Conservation (phyloP, 2,113 vertebrate genomes). For the Ictidomys tridecemlineatus region DNA sequence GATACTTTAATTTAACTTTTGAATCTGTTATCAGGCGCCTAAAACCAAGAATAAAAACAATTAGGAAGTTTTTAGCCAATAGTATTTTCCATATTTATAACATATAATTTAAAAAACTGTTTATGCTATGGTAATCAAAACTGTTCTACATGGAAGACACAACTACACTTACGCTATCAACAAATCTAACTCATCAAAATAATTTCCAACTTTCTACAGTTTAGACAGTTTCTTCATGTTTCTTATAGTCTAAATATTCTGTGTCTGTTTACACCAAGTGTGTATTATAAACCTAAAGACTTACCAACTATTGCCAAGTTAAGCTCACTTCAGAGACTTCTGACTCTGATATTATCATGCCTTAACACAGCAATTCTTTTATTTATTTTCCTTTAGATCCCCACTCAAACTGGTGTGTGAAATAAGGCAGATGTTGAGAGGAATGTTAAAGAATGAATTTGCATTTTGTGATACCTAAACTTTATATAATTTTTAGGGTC, state of each 20-base stretch:
- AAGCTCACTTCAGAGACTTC: neutral
- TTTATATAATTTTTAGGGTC: neutral
- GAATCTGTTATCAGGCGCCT: slow-evolving; percentile 99
- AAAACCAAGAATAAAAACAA: slow-evolving; percentile 82
- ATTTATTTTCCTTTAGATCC: neutral
- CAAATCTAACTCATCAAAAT: slow-evolving; percentile 17
- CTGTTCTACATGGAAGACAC: neutral
- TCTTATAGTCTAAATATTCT: slow-evolving; percentile 17
- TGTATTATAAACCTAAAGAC: neutral
- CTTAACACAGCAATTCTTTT: neutral
- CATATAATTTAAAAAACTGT: slow-evolving; percentile 38
- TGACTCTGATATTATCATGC: neutral
- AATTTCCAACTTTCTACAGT: slow-evolving; percentile 29
- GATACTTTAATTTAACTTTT: slow-evolving; percentile 99
- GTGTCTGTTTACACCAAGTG: neutral
- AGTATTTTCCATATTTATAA: slow-evolving; percentile 33
- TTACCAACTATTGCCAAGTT: neutral
- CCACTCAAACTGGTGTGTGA: neutral
- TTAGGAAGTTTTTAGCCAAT: slow-evolving; percentile 20
- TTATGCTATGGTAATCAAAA: neutral
- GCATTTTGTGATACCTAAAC: neutral
- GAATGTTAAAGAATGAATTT: neutral
- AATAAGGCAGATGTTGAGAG: neutral
- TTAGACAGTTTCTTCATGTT: neutral
- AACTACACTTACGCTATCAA: neutral